These are phyloP conservation scores for Hipparchia sbordonii DNA, from an alignment of 2,888 invertebrate species.

Conservation along the genomic window DNA sequence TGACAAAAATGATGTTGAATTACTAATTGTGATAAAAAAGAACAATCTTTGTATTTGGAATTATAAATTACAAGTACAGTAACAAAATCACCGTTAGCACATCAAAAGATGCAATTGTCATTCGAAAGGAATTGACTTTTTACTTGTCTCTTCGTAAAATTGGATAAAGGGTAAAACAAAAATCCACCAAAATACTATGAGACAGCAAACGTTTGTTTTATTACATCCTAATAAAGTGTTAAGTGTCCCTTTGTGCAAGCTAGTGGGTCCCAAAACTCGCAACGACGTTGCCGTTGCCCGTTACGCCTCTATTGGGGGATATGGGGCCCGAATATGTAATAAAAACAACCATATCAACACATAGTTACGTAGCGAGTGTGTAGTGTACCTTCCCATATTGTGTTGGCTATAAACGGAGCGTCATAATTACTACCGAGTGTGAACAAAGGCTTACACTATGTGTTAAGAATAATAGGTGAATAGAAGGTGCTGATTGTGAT, in stretches of 20 bases:
- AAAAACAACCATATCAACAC: constrained; percentile 44
- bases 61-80: no score
- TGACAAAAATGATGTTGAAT: no score
- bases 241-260: constrained; percentile 51
- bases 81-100: no score
- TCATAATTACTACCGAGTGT: constrained; percentile 6
- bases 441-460: constrained; percentile 3
- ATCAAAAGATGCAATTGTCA: no score
- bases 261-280: constrained; percentile 47
- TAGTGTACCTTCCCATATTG: constrained; percentile 31
- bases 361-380: constrained; percentile 14
- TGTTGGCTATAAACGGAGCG: constrained; percentile 12
- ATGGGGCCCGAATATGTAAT: constrained; percentile 44
- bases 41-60: no score
- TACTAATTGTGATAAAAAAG: no score
- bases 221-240: constrained; percentile 52
- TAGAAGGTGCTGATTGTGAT: no score
- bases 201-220: constrained; percentile 35
- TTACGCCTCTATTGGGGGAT: constrained; percentile 40
- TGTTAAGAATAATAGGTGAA: not conserved
- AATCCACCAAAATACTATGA: constrained; percentile 23
- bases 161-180: not conserved
- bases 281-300: constrained; percentile 43
- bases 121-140: no score
- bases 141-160: no score